Evolutionary conservation across 2,888 invertebrate genomes (phyloP), one percentile per base, ranked within the genome.

Genomic region (Drosophila planitibia): DNA sequence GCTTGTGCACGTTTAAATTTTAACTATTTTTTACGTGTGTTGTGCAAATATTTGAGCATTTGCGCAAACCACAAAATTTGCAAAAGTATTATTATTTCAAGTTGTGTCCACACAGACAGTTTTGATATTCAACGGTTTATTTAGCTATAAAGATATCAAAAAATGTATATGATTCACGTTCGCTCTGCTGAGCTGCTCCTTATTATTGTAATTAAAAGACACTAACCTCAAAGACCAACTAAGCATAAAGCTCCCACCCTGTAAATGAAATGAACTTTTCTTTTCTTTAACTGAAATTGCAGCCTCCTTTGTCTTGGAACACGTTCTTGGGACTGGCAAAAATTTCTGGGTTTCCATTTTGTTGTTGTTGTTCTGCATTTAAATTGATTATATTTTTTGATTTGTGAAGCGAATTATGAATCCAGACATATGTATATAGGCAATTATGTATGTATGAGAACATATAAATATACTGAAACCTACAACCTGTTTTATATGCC

Each of bases 371-470:
- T 41, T 44, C 32, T 32, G 14, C 9, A 61, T 51, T 59, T 44
- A 37, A 70, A 69, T 88, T 78, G 63, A 72, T 78, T 76, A 64
- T 75, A 71, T 77, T 66, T n/a, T 65, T 72, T 79, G 70, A 76
- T 74, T 76, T 63, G 44, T 65, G 70, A 35, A 55, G 54, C 53
- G 37, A 70, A 66, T 4, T 12, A 35, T 35, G 16, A 39, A 39
- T 39, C 3, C 19, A 19, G 39, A 35, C 14, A 35, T 33, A 37
- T 37, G 19, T 19, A 19, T 39, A 39, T 39, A 19, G 19, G 22
- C 47, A 59, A 67, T 61, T 60, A 60, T 73, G 39, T 53, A 59
- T 35, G 25, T 52, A 22, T 57, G 22, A 30, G 19, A 30, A 32
- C 32, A 10, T 32, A 39, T 39, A 9, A 39, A 39, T 19, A 35